Evolutionary conservation across 2,888 invertebrate genomes (phyloP), one percentile per base, ranked within the genome.

Genomic region (Dichetophora obliterata): DNA sequence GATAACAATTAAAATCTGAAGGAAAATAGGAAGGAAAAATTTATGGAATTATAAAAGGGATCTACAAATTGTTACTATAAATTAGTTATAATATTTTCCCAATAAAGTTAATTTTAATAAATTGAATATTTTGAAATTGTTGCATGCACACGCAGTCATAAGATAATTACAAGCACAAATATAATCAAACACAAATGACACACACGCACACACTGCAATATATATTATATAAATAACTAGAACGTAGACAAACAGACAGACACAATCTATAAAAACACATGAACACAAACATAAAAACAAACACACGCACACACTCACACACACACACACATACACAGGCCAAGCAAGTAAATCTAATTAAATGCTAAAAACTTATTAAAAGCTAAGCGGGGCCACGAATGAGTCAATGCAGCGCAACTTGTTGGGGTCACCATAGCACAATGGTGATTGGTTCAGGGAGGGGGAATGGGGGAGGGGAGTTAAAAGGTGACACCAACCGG

Each of bases 21-120:
- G 14, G 57, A 57, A 22, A 3, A 57, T 22, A 43, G 11, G 43
- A 57, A 43, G 11, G 43, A 43, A 1, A 43, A 43, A 43, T 11
- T 43, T 43, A 11, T 11, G 3, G 14, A 43, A 43, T 11, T 1
- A 43, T 43, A 43, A 11, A 43, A 43, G 11, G 43, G 14, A 43
- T 43, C 43, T 34, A 65, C 31, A 65, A 34, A 65, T 65, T 31
- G 34, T 31, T 19, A 2, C 16, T 83, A 82, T 85, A 86, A 85
- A 85, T 85, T 85, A 86, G 85, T 86, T 85, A 86, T 82, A 83
- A 83, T 84, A 81, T 86, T 85, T 85, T n/a, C 86, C 82, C 85
- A 86, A 86, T 85, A 85, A 85, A 86, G 85, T 85, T 82, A 85
- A 85, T 85, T 86, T 85, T 84, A 86, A 85, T 84, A 83, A 82